A percentile compares a stretch with the other conserved stretches of the same genome.
Evolutionary conservation across 1,140 invertebrate species (phyloP).

Genomic region (Drosophila guanche): DNA sequence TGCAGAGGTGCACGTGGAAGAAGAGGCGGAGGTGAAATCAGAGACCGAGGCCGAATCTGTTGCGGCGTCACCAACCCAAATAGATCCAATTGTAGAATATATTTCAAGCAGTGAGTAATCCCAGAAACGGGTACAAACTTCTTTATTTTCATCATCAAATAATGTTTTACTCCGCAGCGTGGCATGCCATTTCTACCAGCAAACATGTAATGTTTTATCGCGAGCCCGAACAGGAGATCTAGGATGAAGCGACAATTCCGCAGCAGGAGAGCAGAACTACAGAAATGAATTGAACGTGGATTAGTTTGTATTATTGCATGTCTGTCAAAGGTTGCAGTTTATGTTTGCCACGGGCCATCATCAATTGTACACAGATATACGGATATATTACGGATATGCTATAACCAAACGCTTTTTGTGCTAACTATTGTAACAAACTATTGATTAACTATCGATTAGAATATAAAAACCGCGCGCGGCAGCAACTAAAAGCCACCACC

Average conservation of each 20-base stretch:
- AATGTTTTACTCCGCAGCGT: conserved; percentile 72
- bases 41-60: background rate
- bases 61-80: conserved; percentile 27
- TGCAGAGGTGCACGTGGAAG: conserved; percentile 4
- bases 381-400: conserved; percentile 33
- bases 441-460: conserved; percentile 35
- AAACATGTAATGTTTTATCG: conserved; percentile 71
- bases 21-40: conserved; percentile 12
- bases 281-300: conserved; percentile 2
- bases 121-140: no score
- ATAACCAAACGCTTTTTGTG: conserved; percentile 53
- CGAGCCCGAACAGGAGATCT: conserved; percentile 54
- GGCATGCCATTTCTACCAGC: conserved; percentile 83
- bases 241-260: background rate
- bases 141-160: background rate
- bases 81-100: conserved; percentile 64
- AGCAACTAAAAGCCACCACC: background rate
- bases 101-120: conserved; percentile 65
- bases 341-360: conserved; percentile 28
- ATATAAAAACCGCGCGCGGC: conserved; percentile 10
- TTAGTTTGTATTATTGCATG: conserved; percentile 17
- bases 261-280: background rate
- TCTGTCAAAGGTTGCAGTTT: conserved; percentile 15
- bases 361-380: conserved; percentile 17
- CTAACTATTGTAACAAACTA: conserved; percentile 49